phyloP scores from a whole-genome alignment of 2,113 vertebrate genomes.

The Coptodon bakossiorum region DNA sequence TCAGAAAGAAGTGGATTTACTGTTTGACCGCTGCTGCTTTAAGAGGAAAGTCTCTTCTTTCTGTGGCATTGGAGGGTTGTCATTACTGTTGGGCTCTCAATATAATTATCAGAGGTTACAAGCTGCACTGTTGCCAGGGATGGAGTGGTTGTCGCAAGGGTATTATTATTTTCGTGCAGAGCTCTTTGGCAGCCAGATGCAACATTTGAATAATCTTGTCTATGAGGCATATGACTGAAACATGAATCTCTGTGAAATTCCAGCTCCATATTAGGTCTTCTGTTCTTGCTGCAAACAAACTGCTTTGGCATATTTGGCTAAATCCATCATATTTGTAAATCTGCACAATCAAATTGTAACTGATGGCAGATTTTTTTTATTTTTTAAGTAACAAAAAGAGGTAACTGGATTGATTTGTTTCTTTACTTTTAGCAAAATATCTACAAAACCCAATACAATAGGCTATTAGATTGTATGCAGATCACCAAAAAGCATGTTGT shows the following conservation, averaged over 20 bases:
- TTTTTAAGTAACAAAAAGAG: neutral
- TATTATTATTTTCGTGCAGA: conserved; percentile 69
- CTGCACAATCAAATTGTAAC: neutral
- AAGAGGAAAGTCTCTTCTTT: conserved; percentile 70
- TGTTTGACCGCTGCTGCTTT: conserved; percentile 62
- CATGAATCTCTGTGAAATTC: conserved; percentile 4
- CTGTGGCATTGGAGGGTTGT: conserved; percentile 67
- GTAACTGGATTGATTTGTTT: neutral
- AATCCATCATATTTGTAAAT: neutral
- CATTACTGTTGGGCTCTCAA: conserved; percentile 68
- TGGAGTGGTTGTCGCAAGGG: conserved; percentile 63
- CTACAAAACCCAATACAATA: neutral
- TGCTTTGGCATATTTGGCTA: neutral
- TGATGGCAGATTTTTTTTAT: neutral
- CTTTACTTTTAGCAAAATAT: neutral
- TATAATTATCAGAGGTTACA: conserved; percentile 71
- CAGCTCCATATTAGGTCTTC: conserved; percentile 24
- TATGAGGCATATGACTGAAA: conserved; percentile 44
- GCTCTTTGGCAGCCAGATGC: conserved; percentile 58
- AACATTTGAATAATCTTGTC: conserved; percentile 65
- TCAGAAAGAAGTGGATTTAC: conserved; percentile 52
- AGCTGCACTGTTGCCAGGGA: conserved; percentile 58
- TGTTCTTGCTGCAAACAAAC: conserved; percentile 10
- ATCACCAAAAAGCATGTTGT: neutral
- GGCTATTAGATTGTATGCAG: neutral